These are phyloP conservation scores for Abscondita cerata DNA, from an alignment of 2,888 invertebrate species.

Conservation along the genomic window DNA sequence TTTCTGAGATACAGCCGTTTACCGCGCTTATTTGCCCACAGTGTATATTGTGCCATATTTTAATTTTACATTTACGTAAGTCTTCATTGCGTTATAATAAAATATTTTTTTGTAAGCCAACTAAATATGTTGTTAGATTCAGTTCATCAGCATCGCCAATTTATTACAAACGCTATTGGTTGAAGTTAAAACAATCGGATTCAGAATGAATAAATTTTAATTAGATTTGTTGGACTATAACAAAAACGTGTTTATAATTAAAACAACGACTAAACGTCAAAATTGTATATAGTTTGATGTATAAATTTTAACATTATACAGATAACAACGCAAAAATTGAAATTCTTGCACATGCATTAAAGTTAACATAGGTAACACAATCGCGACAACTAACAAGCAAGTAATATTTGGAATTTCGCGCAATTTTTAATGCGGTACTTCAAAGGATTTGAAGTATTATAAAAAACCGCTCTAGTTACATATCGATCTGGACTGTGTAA, in stretches of 20 bases:
- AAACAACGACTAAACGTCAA: conserved; percentile 18
- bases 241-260: conserved; percentile 12
- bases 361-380: conserved; percentile 32
- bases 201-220: too few species aligned
- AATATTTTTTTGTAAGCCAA: too few species aligned
- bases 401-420: conserved; percentile 61
- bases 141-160: too few species aligned
- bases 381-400: conserved; percentile 57
- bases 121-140: too few species aligned
- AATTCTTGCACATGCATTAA: conserved; percentile 20
- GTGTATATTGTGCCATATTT: too few species aligned
- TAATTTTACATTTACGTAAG: too few species aligned
- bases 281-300: conserved; percentile 6
- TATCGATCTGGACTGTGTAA: conserved; percentile 53
- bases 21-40: too few species aligned
- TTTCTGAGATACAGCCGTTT: too few species aligned
- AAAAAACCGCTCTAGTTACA: conserved; percentile 59
- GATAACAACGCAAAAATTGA: conserved; percentile 17
- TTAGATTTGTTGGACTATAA: too few species aligned
- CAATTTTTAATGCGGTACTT: conserved; percentile 60
- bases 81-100: too few species aligned
- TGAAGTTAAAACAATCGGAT: too few species aligned
- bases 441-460: conserved; percentile 51
- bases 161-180: too few species aligned
- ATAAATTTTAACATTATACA: conserved; percentile 16